Conservation (phyloP, 2,888 invertebrate genomes). For the Rosalia funebris region DNA sequence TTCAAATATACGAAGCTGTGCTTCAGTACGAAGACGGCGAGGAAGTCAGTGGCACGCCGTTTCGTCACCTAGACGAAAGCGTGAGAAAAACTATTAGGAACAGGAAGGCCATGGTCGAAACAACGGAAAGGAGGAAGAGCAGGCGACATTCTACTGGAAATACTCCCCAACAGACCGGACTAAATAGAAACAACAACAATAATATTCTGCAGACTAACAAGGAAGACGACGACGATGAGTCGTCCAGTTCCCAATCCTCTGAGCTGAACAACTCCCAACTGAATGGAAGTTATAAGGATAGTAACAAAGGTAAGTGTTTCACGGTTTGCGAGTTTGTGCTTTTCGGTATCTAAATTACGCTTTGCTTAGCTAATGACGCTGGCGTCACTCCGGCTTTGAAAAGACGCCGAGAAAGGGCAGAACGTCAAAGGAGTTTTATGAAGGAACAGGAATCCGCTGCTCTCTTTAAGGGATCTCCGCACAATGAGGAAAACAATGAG, state of each 20-base stretch:
- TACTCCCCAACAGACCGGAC: conserved; percentile 64
- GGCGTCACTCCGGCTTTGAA: conserved; percentile 85
- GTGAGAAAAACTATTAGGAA: conserved; percentile 79
- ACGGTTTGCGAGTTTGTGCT: conserved; percentile 16
- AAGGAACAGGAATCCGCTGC: conserved; percentile 79
- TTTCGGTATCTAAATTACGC: conserved; percentile 39
- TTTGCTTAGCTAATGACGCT: conserved; percentile 68
- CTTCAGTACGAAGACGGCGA: conserved; percentile 89
- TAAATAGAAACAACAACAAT: conserved; percentile 49
- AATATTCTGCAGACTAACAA: conserved; percentile 49
- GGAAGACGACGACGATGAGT: conserved; percentile 67
- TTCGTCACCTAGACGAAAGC: conserved; percentile 73
- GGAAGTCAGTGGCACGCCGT: conserved; percentile 71
- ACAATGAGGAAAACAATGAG: conserved; percentile 52
- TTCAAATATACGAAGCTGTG: conserved; percentile 95
- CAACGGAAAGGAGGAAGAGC: conserved; percentile 81
- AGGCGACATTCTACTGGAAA: conserved; percentile 79
- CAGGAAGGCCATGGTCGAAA: conserved; percentile 71
- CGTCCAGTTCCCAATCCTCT: conserved; percentile 71
- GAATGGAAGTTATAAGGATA: conserved; percentile 69
- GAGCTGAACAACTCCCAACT: conserved; percentile 66
- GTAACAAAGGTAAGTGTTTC: conserved; percentile 64
- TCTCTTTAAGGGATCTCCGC: conserved; percentile 64
- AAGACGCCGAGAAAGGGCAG: conserved; percentile 83
- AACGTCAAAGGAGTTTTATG: conserved; percentile 85